Evolutionary conservation across 2,888 invertebrate genomes (phyloP), one percentile per base, ranked within the genome.

Genomic region (Fragum whitleyi): DNA sequence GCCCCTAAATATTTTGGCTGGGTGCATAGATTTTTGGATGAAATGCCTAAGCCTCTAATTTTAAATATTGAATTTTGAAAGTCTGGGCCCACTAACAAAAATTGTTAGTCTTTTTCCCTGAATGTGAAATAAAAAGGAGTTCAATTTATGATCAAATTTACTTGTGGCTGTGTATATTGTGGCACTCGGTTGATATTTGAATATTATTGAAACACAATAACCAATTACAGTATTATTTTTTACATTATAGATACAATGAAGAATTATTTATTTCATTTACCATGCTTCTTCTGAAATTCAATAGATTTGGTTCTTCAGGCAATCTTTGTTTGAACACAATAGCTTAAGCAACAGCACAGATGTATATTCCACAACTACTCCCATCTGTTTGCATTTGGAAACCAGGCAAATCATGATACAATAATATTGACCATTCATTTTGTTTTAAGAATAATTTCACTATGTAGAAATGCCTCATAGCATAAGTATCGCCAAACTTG

Each of bases 381-480:
- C 61, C 61, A 61, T 61, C 61, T 28, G 61, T 61, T 26, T 61
- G 61, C 28, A n/a, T 26, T 61, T 6, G 61, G 61, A 61, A 61
- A 16, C 61, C 61, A 26, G 61, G 28, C 5, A 61, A 28, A 11
- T 61, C 19, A 19, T 61, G 3, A 28, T 61, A 61, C 5, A 23
- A 26, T 9, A 61, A 28, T 29, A 61, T 16, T 26, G 26, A 28
- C 61, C 61, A 61, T 23, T 61, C 61, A 11, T 14, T 61, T 16
- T 26, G n/a, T 61, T 29, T 61, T 11, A 28, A 61, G 29, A 11
- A 61, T 11, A 61, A 61, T 5, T 16, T 19, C 61, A 26, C 28
- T 28, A 29, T 61, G 61, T 7, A 61, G 6, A 11, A 61, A 19
- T 26, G 61, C 61, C 19, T 61, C 61, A 26, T 28, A 61, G 21